Conservation (phyloP, 2,113 vertebrate species). For the Aptenodytes forsteri region DNA sequence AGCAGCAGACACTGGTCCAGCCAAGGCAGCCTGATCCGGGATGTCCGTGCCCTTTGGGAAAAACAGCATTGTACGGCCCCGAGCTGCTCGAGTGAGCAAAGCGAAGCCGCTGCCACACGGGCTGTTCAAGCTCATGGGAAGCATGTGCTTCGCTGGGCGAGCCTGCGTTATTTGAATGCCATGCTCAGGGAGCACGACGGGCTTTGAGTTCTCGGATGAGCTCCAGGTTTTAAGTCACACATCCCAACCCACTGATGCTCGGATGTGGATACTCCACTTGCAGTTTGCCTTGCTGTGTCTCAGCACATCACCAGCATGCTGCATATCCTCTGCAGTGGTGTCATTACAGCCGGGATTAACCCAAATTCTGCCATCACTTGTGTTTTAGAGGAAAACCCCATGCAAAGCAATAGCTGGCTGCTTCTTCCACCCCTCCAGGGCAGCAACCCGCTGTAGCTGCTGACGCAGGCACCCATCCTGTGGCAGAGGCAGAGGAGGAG, state of each 20-base stretch:
- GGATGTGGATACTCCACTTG: rapidly evolving
- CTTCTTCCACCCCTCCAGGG: neutral
- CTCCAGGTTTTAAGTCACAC: neutral
- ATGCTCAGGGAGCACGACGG: rapidly evolving
- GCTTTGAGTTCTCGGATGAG: neutral
- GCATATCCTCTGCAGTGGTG: rapidly evolving
- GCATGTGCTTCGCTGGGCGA: neutral
- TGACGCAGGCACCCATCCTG: too few species aligned
- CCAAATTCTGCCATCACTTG: neutral
- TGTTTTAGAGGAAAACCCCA: neutral
- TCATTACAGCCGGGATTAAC: neutral
- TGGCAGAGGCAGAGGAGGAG: neutral
- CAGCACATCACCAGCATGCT: neutral
- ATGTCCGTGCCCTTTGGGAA: neutral
- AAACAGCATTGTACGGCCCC: rapidly evolving
- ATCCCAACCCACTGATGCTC: rapidly evolving
- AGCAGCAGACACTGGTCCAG: neutral
- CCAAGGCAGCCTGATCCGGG: neutral
- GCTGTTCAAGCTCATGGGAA: neutral
- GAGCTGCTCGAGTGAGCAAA: neutral
- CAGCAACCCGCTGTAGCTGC: neutral
- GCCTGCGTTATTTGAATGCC: rapidly evolving
- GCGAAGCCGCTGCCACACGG: rapidly evolving
- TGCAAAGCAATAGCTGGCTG: neutral
- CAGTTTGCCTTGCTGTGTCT: neutral